These are phyloP conservation scores for Pteruthius melanotis DNA, from an alignment of 2,113 vertebrate genomes.

Conservation along the genomic window DNA sequence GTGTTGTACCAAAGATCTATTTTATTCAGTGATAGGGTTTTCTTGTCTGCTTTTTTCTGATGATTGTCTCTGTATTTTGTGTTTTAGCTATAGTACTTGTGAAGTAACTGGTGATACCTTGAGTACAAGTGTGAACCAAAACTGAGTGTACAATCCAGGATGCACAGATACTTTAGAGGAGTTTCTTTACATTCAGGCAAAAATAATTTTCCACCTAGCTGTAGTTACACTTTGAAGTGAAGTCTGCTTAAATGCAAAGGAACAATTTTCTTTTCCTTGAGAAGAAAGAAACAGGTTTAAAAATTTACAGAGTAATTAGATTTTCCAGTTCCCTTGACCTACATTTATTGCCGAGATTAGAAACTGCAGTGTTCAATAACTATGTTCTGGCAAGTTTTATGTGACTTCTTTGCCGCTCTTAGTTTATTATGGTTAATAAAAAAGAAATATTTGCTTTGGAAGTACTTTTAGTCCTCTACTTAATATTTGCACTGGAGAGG, in stretches of 20 bases:
- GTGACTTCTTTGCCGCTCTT: conserved; percentile 10
- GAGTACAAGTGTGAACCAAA: neutral
- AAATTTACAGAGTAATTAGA: conserved; percentile 42
- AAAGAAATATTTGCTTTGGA: conserved; percentile 45
- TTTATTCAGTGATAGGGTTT: neutral
- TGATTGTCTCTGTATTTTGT: neutral
- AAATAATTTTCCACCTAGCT: neutral
- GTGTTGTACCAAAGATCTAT: neutral
- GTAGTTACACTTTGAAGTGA: neutral
- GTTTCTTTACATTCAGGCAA: neutral
- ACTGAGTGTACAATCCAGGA: neutral
- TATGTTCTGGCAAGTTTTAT: neutral
- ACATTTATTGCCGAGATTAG: conserved; percentile 40
- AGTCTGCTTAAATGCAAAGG: neutral
- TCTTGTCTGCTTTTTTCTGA: neutral
- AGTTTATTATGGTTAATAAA: conserved; percentile 48
- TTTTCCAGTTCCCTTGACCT: conserved; percentile 52
- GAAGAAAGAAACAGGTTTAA: conserved; percentile 55
- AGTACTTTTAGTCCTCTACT: neutral
- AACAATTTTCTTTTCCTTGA: conserved; percentile 7
- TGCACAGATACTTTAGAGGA: neutral
- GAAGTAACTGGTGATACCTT: neutral
- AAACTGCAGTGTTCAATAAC: conserved; percentile 33
- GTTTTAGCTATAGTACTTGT: neutral
- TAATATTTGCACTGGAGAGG: conserved; percentile 38